Percentiles rank a stretch among this genome's conserved stretches.
These are phyloP conservation scores for Argya squamiceps DNA, from an alignment of 2,797 vertebrate species.

Conservation along the genomic window DNA sequence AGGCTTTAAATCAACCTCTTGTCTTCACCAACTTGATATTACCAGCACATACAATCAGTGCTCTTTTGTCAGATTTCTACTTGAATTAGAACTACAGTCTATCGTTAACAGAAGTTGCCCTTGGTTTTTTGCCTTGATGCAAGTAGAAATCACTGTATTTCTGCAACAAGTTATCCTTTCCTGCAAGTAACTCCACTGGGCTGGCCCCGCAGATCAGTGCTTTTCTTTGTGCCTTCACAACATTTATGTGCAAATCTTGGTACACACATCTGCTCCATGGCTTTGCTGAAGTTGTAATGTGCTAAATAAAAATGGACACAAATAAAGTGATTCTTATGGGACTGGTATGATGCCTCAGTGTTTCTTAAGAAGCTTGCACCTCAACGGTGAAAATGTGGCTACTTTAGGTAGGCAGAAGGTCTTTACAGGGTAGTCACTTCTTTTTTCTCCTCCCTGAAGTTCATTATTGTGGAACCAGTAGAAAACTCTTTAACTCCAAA, in stretches of 20 bases:
- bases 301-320: slow-evolving; percentile 21
- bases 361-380: not conserved
- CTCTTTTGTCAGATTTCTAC: not conserved
- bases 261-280: not conserved
- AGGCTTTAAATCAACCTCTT: not conserved
- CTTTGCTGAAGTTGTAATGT: slow-evolving; percentile 43
- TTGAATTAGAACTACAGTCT: not conserved
- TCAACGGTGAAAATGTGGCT: not conserved
- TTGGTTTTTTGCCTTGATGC: not conserved
- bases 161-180: not conserved
- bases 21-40: not conserved
- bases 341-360: not conserved
- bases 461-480: not conserved
- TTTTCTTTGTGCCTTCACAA: not conserved
- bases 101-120: not conserved
- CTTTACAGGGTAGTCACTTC: not conserved
- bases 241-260: not conserved
- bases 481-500: not conserved
- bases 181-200: not conserved
- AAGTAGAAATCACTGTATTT: not conserved
- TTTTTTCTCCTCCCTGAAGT: fast-evolving
- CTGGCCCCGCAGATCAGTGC: not conserved
- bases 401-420: not conserved
- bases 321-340: slow-evolving; percentile 62
- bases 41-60: not conserved